phyloP scores from a whole-genome alignment of 2,113 vertebrate species.

The Trematomus loennbergii region DNA sequence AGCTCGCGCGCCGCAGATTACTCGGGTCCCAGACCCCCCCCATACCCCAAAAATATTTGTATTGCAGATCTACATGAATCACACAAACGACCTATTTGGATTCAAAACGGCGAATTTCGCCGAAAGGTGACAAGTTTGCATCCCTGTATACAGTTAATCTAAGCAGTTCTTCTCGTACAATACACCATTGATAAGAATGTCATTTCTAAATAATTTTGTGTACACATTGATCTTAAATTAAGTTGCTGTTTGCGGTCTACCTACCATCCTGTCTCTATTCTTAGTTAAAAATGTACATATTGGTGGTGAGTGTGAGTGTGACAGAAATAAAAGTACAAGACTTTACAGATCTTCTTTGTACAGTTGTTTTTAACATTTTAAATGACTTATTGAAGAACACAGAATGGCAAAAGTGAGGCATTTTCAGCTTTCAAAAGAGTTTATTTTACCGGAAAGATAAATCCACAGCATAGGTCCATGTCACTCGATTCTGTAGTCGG shows the following conservation, averaged over 20 bases:
- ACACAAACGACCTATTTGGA: too few species aligned
- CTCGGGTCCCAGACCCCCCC: too few species aligned
- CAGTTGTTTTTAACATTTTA: background rate
- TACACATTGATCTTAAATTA: slow-evolving; percentile 13
- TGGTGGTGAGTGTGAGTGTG: slow-evolving; percentile 30
- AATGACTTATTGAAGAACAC: background rate
- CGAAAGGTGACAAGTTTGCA: too few species aligned
- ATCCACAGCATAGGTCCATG: slow-evolving; percentile 5
- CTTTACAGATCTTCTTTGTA: background rate
- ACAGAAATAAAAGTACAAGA: slow-evolving; percentile 42
- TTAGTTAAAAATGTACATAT: slow-evolving; percentile 59
- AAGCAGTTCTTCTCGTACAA: background rate
- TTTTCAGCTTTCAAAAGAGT: slow-evolving; percentile 9
- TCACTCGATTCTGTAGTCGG: background rate
- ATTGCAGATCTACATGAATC: too few species aligned
- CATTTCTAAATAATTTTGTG: slow-evolving; percentile 7
- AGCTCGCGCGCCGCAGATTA: too few species aligned
- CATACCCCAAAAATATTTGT: too few species aligned
- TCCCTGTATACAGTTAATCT: background rate
- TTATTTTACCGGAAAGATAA: slow-evolving; percentile 52
- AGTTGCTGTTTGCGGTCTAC: slow-evolving; percentile 3
- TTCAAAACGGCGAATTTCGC: too few species aligned
- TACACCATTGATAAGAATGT: background rate
- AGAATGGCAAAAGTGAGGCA: background rate
- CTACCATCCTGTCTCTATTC: slow-evolving; percentile 10